Evolutionary conservation across 2,797 vertebrate species (phyloP).

Genomic region (Jordanella pulchra): DNA sequence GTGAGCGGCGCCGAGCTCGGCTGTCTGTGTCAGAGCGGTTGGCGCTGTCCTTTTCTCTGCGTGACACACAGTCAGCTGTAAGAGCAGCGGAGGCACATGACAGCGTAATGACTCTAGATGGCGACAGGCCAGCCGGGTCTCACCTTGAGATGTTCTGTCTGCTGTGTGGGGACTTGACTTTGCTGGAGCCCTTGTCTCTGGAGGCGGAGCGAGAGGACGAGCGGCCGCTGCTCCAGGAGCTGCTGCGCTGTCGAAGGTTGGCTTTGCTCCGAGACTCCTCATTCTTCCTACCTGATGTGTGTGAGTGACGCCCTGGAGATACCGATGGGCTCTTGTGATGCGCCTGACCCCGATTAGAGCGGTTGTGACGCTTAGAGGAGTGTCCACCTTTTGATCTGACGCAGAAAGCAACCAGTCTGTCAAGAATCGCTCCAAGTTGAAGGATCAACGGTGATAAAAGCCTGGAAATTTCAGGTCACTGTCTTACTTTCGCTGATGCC

Average conservation of each 20-base stretch:
- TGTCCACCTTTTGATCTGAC: constrained; percentile 82
- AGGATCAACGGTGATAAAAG: not conserved
- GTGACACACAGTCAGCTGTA: not conserved
- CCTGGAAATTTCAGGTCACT: not conserved
- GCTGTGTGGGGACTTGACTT: constrained; percentile 85
- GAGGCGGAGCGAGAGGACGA: constrained; percentile 88
- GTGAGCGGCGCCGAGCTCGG: constrained; percentile 90
- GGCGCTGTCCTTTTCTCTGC: constrained; percentile 89
- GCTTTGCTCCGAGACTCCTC: constrained; percentile 78
- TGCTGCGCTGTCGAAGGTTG: constrained; percentile 84
- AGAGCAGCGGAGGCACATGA: not conserved
- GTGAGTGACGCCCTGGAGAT: constrained; percentile 80
- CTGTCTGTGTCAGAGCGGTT: constrained; percentile 87
- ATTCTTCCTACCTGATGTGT: constrained; percentile 83
- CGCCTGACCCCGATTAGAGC: constrained; percentile 62
- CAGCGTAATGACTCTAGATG: fast-evolving
- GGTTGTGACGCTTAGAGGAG: constrained; percentile 81
- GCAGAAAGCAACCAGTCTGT: not conserved
- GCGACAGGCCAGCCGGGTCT: not conserved
- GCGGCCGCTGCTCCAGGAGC: constrained; percentile 89
- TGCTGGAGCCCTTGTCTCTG: constrained; percentile 83
- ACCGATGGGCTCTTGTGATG: constrained; percentile 83
- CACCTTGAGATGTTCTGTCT: constrained; percentile 90
- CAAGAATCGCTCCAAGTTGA: not conserved
- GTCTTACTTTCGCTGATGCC: constrained; percentile 88